Conservation (phyloP, 2,888 invertebrate genomes). For the Drosophila kokeensis region DNA sequence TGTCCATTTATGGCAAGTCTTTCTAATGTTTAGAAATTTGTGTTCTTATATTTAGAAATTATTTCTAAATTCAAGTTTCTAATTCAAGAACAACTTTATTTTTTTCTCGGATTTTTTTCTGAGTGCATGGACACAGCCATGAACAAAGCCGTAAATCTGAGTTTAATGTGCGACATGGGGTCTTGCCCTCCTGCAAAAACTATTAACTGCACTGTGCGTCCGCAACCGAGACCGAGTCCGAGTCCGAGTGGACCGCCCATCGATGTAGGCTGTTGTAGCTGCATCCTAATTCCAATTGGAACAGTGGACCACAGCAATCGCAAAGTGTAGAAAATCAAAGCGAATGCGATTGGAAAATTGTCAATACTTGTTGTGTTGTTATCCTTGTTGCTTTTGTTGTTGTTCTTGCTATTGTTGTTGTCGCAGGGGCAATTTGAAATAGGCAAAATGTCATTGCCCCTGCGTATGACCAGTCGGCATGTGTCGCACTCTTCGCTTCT, state of each 20-base stretch:
- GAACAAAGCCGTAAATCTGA: slow-evolving; percentile 56
- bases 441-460: slow-evolving; percentile 76
- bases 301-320: slow-evolving; percentile 43
- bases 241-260: slow-evolving; percentile 28
- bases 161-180: slow-evolving; percentile 54
- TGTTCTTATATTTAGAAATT: background rate
- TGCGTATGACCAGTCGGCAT: slow-evolving; percentile 45
- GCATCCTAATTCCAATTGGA: slow-evolving; percentile 55
- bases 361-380: slow-evolving; percentile 25
- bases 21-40: background rate
- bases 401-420: slow-evolving; percentile 9
- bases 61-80: background rate
- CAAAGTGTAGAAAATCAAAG: slow-evolving; percentile 73
- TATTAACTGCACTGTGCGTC: slow-evolving; percentile 69
- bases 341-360: slow-evolving; percentile 61
- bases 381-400: slow-evolving; percentile 1
- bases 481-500: slow-evolving; percentile 42
- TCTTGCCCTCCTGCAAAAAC: slow-evolving; percentile 49
- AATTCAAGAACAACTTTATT: background rate
- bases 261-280: slow-evolving; percentile 19
- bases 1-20: background rate
- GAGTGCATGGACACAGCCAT: background rate
- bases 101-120: background rate
- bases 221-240: background rate
- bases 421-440: slow-evolving; percentile 51